Base-by-base conservation (phyloP, 2,888 invertebrate species). In the Mylabris sibirica region DNA sequence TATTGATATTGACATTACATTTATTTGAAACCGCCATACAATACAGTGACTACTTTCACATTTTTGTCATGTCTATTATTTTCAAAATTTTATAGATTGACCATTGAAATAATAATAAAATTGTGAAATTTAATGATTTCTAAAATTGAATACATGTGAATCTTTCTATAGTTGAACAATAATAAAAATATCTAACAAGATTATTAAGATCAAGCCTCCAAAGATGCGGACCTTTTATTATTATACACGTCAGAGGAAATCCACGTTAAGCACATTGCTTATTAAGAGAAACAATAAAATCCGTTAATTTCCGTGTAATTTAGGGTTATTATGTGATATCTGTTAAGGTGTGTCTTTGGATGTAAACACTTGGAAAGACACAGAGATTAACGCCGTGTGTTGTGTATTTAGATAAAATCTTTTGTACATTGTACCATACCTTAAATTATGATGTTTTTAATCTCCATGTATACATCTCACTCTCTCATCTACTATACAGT, bases 161-260 rank as follows among this genome's bases (percentile, higher is more conserved):
- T 44, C n/a, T 71, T 67, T 73, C 38, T 62, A 66, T 60, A 60
- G 64, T 67, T 72, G 60, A 65, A 66, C 63, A 63, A 67, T 38
- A 64, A 71, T 75, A 72, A 75, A 75, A 60, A 62, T 49, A 67
- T 68, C 64, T 73, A 72, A 75, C 73, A 64, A 65, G 70, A 72
- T 72, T 73, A 75, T 75, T 73, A 70, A 38, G 38, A 38, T 38
- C 38, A 14, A 12, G 3, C 38, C 38, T 14, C n/a, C n/a, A 44
- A 8, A 44, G 17, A 4, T n/a, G 44, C 8, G 17, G 44, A 44
- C n/a, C 6, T 17, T 44, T 17, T 38, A 14, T 3, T 26, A 26
- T 4, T n/a, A 8, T 0, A 30, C 4, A 30, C 4, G 1, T 30
- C 30, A 30, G 30, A 8, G 30, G 1, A 30, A 30, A 30, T 30